These are phyloP conservation scores for Watsonalla cultraria DNA, from an alignment of 2,888 invertebrate species.

Conservation along the genomic window DNA sequence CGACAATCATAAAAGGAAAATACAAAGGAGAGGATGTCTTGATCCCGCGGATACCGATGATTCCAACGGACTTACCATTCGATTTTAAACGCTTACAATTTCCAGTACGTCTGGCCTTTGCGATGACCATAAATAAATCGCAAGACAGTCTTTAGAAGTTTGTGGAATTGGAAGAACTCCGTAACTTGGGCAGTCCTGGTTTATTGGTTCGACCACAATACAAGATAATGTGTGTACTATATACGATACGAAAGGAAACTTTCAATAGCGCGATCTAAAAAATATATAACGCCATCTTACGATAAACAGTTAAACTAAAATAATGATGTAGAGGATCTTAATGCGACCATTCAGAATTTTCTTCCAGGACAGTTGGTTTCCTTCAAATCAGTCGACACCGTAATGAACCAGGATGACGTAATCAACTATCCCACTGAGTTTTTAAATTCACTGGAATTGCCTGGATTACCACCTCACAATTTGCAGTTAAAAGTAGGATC, in stretches of 20 bases:
- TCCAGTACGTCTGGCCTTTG: constrained; percentile 10
- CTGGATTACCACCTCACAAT: constrained; percentile 14
- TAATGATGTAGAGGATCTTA: not conserved
- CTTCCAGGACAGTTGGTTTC: no score
- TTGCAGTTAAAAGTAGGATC: constrained; percentile 10
- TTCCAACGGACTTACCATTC: constrained; percentile 7
- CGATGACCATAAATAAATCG: constrained; percentile 4
- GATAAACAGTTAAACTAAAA: no score
- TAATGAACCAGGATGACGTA: constrained; percentile 10
- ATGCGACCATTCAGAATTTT: no score
- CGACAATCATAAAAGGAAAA: constrained; percentile 11
- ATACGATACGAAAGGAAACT: no score
- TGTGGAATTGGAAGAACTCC: no score
- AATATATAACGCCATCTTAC: no score
- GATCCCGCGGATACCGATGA: constrained; percentile 1
- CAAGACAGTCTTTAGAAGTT: constrained; percentile 2
- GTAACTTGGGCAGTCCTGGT: no score
- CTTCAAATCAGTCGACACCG: constrained; percentile 8
- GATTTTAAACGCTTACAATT: constrained; percentile 13
- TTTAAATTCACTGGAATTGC: constrained; percentile 18
- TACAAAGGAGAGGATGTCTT: constrained; percentile 6
- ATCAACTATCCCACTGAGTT: constrained; percentile 16
- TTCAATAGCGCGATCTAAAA: no score
- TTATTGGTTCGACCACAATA: no score
- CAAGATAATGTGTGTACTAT: no score